Evolutionary conservation across 1,140 invertebrate genomes (phyloP), one percentile per base, ranked within the genome.

Genomic region (Hycleus phaleratus): DNA sequence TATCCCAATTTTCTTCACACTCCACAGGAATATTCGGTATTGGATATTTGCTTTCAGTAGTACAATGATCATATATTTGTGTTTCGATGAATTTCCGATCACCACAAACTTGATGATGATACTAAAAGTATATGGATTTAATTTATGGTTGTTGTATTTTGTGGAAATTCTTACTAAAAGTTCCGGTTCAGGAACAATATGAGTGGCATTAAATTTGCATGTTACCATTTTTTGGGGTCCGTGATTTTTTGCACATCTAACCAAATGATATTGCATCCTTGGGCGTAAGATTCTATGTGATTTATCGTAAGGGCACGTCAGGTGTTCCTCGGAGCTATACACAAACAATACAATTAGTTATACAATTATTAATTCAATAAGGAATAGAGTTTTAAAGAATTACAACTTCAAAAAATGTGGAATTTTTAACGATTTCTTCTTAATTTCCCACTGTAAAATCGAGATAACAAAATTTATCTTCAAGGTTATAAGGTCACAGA

Each of bases 171-270:
- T 49, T 49, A 57, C 46, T 3, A 11, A 49, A 10, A 59, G 26
- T 46, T 60, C 58, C 8, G 52, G 42, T 40, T 60, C 58, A 1
- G 58, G 58, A 12, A 61, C 26, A 32, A 52, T 52, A 49, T 61
- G 59, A 4, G 38, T 61, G 25, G 42, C n/a, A 43, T 61, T 57
- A 52, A 61, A 61, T 43, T 61, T 54, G 26, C 59, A 61, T 10
- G 26, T 39, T 3, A 61, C 54, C 25, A 61, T 47, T 44, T 57
- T 57, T 2, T 49, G 38, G 11, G 52, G 49, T 1, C 49, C 49
- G 25, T 57, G 52, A 61, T 47, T 52, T 48, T 48, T 56, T 56
- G 46, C 56, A 47, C 59, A 61, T 44, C 52, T 61, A 2, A 57
- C 54, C n/a, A 61, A 49, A 52, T 61, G 59, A 32, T 38, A 39